A percentile compares a stretch with the other conserved stretches of the same genome.
Conservation (phyloP, 2,888 invertebrate genomes). For the Leptinotarsa haldemani region DNA sequence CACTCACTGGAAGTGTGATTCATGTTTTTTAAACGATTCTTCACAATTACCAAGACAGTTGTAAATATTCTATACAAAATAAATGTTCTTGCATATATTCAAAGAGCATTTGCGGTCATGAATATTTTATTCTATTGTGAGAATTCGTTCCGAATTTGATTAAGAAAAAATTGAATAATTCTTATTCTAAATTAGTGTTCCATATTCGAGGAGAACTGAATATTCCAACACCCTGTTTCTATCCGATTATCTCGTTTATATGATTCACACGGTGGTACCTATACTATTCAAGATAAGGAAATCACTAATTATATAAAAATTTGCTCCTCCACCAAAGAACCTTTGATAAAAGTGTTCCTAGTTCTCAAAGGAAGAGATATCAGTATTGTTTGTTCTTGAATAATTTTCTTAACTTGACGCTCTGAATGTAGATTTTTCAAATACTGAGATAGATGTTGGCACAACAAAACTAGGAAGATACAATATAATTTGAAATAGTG, state of each 20-base stretch:
- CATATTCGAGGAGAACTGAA: not conserved
- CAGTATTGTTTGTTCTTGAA: too few relatives aligned
- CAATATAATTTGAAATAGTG: too few relatives aligned
- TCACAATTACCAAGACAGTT: slow-evolving; percentile 4
- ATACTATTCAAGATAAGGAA: not conserved
- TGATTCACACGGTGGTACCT: not conserved
- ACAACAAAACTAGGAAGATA: too few relatives aligned
- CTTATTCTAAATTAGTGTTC: not conserved
- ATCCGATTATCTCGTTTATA: slow-evolving; percentile 6
- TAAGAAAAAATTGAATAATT: not conserved
- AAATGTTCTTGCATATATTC: slow-evolving; percentile 9
- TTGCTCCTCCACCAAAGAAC: too few relatives aligned
- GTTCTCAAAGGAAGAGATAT: too few relatives aligned
- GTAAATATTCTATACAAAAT: slow-evolving; percentile 22
- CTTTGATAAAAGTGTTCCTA: too few relatives aligned
- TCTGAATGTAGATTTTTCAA: too few relatives aligned
- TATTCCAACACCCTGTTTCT: slow-evolving; percentile 17
- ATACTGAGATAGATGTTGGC: too few relatives aligned
- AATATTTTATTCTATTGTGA: not conserved
- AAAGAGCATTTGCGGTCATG: not conserved
- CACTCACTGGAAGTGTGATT: not conserved
- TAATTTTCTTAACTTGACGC: too few relatives aligned
- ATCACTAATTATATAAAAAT: not conserved
- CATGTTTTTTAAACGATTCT: not conserved
- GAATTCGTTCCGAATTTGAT: too few relatives aligned